Evolutionary conservation across 1,140 invertebrate genomes (phyloP), one percentile per base, ranked within the genome.

Genomic region (Antheraea mylitta): DNA sequence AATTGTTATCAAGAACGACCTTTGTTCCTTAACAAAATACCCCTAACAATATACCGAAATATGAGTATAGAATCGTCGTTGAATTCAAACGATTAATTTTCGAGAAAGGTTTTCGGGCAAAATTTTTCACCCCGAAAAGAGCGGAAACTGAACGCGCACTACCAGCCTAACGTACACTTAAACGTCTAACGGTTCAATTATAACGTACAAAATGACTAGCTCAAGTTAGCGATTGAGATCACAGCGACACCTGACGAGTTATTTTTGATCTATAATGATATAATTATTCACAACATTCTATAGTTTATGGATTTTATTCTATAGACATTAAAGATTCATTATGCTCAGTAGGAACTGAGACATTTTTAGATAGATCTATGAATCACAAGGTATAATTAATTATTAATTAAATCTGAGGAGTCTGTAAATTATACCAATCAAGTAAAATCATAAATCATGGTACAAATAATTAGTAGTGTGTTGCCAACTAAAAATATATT

Each of bases 201-300:
- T 2, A 53, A 63, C 22, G 37, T 63, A 36, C 61, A 53, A 63
- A 63, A 63, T 63, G 61, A 63, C 61, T 63, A 63, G 61, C 37
- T 30, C 37, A 18, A 63, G 61, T 63, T 63, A 63, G 61, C 61
- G 61, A 37, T 37, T 63, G 61, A 63, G 61, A 63, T 63, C 61
- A 37, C 37, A 63, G 61, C 61, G 61, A 13, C 13, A 36, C n/a
- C n/a, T 1, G 59, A 9, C 45, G 45, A 53, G 45, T 53, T 16
- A 16, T 13, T 13, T 53, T 53, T 13, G 45, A 53, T 13, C 11
- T 10, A 53, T 13, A 53, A 53, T 13, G 4, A 13, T 6, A 16
- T 13, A 16, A 6, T 53, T 53, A 53, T 53, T 16, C 16, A 53
- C 11, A 53, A 53, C 11, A 16, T 16, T 42, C 11, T 42, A 53